Evolutionary conservation across 2,113 vertebrate species (phyloP).

Genomic region (Lophochroa leadbeateri): DNA sequence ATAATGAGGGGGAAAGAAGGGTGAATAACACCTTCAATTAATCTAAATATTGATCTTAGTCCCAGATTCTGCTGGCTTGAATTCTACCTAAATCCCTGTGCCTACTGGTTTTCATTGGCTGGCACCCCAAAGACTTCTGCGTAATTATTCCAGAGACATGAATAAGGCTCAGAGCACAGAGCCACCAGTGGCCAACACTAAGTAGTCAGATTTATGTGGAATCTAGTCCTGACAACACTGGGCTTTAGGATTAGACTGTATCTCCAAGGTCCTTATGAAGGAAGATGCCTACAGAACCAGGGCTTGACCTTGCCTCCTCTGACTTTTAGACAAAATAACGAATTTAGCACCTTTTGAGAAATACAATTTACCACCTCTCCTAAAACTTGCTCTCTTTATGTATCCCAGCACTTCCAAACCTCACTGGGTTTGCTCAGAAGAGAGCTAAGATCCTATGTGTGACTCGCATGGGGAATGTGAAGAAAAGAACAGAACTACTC

Average conservation of each 20-base stretch:
- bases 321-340: neutral
- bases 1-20: neutral
- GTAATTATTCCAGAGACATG: neutral
- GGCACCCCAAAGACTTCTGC: neutral
- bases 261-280: neutral
- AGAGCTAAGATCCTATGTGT: neutral
- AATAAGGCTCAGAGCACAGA: neutral
- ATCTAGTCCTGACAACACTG: neutral
- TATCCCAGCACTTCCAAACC: neutral
- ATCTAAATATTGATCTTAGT: slow-evolving; percentile 25
- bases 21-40: slow-evolving; percentile 22
- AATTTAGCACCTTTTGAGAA: neutral
- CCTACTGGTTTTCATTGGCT: neutral
- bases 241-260: neutral
- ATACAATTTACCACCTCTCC: neutral
- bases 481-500: neutral
- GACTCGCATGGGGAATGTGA: neutral
- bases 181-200: neutral
- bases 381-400: neutral
- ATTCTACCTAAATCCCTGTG: slow-evolving; percentile 3
- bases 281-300: neutral
- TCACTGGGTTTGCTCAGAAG: neutral
- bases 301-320: neutral
- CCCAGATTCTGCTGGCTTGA: slow-evolving; percentile 21
- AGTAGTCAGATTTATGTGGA: neutral